Base-by-base conservation (phyloP, 2,113 vertebrate species). In the Pelecanus crispus region DNA sequence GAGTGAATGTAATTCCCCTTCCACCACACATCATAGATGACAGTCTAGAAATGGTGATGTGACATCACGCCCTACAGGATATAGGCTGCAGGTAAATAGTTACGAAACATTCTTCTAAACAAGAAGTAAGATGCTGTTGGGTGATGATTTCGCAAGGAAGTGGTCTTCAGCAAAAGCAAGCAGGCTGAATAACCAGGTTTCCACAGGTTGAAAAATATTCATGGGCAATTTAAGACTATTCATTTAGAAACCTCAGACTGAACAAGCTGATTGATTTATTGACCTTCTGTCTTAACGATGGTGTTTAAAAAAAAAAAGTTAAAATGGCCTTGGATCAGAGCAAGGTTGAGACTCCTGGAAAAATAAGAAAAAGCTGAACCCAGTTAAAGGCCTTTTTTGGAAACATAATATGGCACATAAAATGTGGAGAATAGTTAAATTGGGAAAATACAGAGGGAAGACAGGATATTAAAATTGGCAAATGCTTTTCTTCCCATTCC, bases 181-280 rank as follows among this genome's bases (percentile, higher is more conserved):
- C 29, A 62, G 40, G n/a, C 21, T 86, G 72, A 88, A 66, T 38
- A 19, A 55, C 19, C 3, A 4, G n/a, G 77, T 96, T 93, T 90
- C 82, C 94, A 83, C 28, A 90, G 40, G 47, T 17, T 62, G 63
- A 94, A 94, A 92, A 95, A 44, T 44, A 75, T 32, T 61, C 63
- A n/a, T 6, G 34, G 52, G 42, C 81, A 87, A 75, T 92, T 81
- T 80, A 58, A 71, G 19, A 52, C 34, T 81, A 74, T 88, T 89
- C 53, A 47, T 53, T 90, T 94, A 87, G 44, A 90, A 89, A 53
- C 45, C 86, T 92, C 86, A 77, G 81, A 90, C 29, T 38, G 32
- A 92, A 42, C 12, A 73, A 63, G 44, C 8, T 8, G 7, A 94
- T 7, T 32, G 81, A 96, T 92, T 91, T 92, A 97, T 32, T 78